A percentile compares a stretch with the other conserved stretches of the same genome.
Conservation (phyloP, 2,888 invertebrate genomes). For the Rhodophaea formosa region DNA sequence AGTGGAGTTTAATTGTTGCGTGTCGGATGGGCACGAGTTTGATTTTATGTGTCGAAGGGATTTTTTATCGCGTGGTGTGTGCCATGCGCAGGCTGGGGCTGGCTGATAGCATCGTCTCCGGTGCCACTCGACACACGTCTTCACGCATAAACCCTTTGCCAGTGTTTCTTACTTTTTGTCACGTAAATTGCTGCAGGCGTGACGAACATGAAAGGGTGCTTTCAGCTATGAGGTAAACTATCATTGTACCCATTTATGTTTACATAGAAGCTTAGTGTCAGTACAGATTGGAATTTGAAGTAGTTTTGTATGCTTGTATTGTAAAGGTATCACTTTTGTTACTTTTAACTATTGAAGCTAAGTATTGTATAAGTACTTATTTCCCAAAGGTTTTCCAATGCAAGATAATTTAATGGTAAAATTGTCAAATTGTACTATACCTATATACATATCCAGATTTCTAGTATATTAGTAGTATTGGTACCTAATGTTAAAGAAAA, state of each 20-base stretch:
- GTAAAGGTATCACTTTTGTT: background rate
- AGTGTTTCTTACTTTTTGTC: slow-evolving; percentile 36
- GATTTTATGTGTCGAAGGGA: slow-evolving; percentile 72
- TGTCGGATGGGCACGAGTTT: slow-evolving; percentile 80
- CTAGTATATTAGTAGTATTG: too few relatives aligned
- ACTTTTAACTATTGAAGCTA: background rate
- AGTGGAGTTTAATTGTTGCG: slow-evolving; percentile 78
- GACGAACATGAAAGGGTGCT: slow-evolving; percentile 24
- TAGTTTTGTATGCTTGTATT: background rate
- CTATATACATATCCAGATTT: too few relatives aligned
- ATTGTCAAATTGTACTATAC: too few relatives aligned
- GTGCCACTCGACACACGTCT: slow-evolving; percentile 48
- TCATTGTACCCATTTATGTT: slow-evolving; percentile 29
- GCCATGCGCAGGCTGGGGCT: slow-evolving; percentile 45
- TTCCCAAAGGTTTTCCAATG: background rate
- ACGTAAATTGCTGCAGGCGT: slow-evolving; percentile 39
- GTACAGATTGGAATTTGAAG: slow-evolving; percentile 11
- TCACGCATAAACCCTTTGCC: slow-evolving; percentile 50
- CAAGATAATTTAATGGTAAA: background rate
- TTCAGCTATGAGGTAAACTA: background rate
- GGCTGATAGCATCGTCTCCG: slow-evolving; percentile 45
- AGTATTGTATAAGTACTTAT: background rate
- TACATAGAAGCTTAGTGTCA: slow-evolving; percentile 38
- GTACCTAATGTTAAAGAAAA: too few relatives aligned
- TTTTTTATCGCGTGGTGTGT: slow-evolving; percentile 75